Conservation (phyloP, 1,140 invertebrate genomes). For the Lethrus apterus region DNA sequence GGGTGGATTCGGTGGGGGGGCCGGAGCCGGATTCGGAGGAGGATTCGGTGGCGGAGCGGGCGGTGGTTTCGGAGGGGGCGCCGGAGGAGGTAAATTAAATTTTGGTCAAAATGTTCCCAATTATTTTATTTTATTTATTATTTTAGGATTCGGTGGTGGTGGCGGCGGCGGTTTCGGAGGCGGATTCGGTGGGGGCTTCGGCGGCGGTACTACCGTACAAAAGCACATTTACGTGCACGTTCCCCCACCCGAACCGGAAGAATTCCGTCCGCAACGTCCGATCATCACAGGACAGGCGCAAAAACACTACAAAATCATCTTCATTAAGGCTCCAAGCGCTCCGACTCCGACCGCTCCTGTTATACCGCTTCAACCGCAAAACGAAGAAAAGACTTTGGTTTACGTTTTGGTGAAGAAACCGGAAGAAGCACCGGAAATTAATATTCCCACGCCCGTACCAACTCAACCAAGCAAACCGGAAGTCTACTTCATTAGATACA, state of each 20-base stretch:
- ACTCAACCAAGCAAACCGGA: constrained; percentile 78
- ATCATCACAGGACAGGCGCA: constrained; percentile 56
- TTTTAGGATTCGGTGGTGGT: constrained; percentile 10
- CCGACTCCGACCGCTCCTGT: constrained; percentile 69
- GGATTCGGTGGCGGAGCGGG: too few species aligned
- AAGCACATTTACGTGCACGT: constrained; percentile 85
- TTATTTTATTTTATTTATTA: not conserved
- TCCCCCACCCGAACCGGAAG: constrained; percentile 56
- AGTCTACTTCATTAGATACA: constrained; percentile 83
- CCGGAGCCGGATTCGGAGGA: constrained; percentile 17
- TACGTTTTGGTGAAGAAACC: constrained; percentile 87
- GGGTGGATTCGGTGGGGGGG: too few species aligned
- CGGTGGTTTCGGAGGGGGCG: too few species aligned
- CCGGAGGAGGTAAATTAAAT: constrained; percentile 11
- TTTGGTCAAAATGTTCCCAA: not conserved
- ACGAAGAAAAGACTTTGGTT: constrained; percentile 81
- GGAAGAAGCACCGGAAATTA: constrained; percentile 69
- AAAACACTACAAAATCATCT: constrained; percentile 86
- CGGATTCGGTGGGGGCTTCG: constrained; percentile 35
- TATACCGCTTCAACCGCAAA: constrained; percentile 67
- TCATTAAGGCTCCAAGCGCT: constrained; percentile 80
- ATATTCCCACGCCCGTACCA: constrained; percentile 67
- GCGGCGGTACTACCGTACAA: constrained; percentile 56
- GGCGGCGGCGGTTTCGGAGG: constrained; percentile 13
- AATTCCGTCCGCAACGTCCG: constrained; percentile 57